A percentile compares a stretch with the other conserved stretches of the same genome.
Evolutionary conservation across 2,888 invertebrate genomes (phyloP).

Genomic region (Synanthedon tipuliformis): DNA sequence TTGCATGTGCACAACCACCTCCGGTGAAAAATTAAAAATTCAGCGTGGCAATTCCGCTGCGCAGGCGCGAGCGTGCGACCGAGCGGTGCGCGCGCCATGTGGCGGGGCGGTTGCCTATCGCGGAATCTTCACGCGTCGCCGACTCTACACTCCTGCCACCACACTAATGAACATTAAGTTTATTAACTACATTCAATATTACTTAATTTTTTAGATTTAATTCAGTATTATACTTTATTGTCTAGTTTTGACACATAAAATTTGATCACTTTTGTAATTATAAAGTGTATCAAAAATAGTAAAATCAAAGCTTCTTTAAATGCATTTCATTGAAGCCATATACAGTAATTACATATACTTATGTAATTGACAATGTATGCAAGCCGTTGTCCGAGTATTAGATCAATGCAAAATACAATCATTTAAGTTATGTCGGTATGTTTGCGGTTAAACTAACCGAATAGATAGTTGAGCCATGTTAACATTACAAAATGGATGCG

Average conservation of each 20-base stretch:
- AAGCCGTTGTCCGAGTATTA: constrained; percentile 20
- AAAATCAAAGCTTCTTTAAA: too few species aligned
- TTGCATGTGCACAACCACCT: too few species aligned
- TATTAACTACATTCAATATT: background rate
- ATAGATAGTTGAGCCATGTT: constrained; percentile 8
- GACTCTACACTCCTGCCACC: background rate
- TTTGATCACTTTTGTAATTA: too few species aligned
- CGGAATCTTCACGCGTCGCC: constrained; percentile 52
- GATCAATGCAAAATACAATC: constrained; percentile 61
- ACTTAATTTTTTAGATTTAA: too few species aligned
- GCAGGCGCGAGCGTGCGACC: constrained; percentile 1
- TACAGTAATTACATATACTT: too few species aligned
- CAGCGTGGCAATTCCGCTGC: constrained; percentile 5
- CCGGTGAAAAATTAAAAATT: constrained; percentile 1
- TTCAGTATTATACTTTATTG: too few species aligned
- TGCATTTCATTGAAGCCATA: too few species aligned
- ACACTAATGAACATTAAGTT: background rate
- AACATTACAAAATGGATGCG: background rate
- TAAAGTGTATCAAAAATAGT: too few species aligned
- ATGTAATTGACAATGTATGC: too few species aligned
- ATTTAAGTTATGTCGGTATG: constrained; percentile 67
- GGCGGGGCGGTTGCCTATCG: constrained; percentile 51
- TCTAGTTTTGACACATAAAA: too few species aligned
- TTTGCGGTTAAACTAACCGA: constrained; percentile 66
- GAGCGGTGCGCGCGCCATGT: constrained; percentile 29